Conservation (phyloP, 2,113 vertebrate species). For the Pachycephala philippinensis region DNA sequence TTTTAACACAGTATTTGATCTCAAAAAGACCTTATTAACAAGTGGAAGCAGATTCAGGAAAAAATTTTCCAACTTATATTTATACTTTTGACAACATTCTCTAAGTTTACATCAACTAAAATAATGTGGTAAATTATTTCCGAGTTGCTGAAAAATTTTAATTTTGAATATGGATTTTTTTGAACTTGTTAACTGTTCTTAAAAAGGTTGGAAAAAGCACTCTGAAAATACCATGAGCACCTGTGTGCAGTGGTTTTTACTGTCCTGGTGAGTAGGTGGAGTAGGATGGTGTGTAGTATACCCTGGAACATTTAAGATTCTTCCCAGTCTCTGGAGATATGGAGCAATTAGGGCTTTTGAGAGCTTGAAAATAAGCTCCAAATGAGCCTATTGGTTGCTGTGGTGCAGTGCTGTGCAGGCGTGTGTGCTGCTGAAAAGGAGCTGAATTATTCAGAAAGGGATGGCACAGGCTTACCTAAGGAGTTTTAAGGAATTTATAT, state of each 20-base stretch:
- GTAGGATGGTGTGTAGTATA: no score
- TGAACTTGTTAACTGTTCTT: neutral
- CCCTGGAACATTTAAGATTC: neutral
- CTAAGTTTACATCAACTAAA: neutral
- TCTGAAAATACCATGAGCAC: neutral
- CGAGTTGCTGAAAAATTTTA: neutral
- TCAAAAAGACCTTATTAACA: neutral
- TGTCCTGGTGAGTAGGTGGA: neutral
- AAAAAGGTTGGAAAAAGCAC: neutral
- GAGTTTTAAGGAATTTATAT: neutral
- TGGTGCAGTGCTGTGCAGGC: neutral
- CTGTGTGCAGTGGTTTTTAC: neutral
- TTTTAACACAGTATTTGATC: neutral
- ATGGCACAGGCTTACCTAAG: neutral
- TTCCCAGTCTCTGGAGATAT: neutral
- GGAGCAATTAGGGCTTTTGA: neutral
- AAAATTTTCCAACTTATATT: neutral
- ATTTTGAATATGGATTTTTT: neutral
- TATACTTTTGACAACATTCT: neutral
- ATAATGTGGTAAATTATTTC: neutral
- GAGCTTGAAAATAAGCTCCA: neutral
- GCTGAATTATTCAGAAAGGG: neutral
- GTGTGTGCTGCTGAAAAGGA: rapidly evolving
- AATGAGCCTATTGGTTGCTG: neutral
- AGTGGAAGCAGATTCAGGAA: neutral